These are phyloP conservation scores for Tryphoninae sp. DNA, from an alignment of 2,888 invertebrate genomes.

Conservation along the genomic window DNA sequence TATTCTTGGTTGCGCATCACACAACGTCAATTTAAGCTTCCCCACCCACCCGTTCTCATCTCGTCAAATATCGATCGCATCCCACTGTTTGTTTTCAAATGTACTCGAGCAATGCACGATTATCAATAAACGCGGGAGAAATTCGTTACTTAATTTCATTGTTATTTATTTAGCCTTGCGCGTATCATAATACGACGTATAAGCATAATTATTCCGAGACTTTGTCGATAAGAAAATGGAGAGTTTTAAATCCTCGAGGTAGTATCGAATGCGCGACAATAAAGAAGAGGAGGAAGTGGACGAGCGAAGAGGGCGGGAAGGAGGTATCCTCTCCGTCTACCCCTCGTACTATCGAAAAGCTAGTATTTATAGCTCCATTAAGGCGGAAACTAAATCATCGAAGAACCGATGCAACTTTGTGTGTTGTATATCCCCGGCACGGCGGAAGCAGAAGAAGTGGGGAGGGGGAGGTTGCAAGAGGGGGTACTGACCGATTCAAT, in stretches of 20 bases:
- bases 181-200: not conserved
- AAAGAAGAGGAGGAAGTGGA: conserved; percentile 31
- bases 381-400: conserved; percentile 84
- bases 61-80: not conserved
- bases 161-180: too few relatives aligned
- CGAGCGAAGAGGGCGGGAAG: conserved; percentile 33
- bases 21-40: conserved; percentile 7
- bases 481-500: conserved; percentile 74
- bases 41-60: not conserved
- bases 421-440: conserved; percentile 72
- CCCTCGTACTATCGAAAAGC: conserved; percentile 82
- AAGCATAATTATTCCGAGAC: not conserved
- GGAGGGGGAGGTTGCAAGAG: conserved; percentile 12
- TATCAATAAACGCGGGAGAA: too few relatives aligned
- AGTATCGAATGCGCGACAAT: conserved; percentile 29
- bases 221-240: conserved; percentile 30
- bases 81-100: too few relatives aligned
- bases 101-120: too few relatives aligned
- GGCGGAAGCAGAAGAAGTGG: not conserved
- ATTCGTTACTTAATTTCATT: too few relatives aligned
- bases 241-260: conserved; percentile 19
- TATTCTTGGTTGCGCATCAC: conserved; percentile 18
- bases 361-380: conserved; percentile 85
- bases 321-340: conserved; percentile 57
- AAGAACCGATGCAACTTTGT: conserved; percentile 82